Percentiles rank a stretch among this genome's conserved stretches.
phyloP scores from a whole-genome alignment of 2,888 invertebrate species.

The Phytoseiulus persimilis region DNA sequence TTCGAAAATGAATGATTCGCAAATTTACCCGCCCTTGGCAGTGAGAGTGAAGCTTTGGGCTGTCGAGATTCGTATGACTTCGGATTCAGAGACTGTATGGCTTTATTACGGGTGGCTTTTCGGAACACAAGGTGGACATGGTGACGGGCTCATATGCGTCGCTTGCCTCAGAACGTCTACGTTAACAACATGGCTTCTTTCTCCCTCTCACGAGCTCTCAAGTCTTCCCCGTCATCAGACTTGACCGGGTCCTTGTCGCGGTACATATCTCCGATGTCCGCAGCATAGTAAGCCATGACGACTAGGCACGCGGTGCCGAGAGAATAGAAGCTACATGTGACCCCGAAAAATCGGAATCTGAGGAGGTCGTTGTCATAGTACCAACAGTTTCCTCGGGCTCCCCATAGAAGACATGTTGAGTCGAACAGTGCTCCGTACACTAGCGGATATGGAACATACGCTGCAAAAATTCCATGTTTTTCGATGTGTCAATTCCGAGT shows the following conservation, averaged over 20 bases:
- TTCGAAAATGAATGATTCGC: too few relatives aligned
- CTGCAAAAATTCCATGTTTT: constrained; percentile 6
- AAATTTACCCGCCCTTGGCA: too few relatives aligned
- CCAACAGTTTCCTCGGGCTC: constrained; percentile 28
- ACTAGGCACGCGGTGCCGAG: not conserved
- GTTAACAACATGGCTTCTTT: not conserved
- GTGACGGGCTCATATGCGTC: not conserved
- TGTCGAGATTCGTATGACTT: too few relatives aligned
- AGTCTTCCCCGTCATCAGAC: not conserved
- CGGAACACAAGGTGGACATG: not conserved
- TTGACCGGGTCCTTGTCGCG: not conserved
- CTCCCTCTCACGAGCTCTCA: not conserved
- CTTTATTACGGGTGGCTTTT: too few relatives aligned
- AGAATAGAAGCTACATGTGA: not conserved
- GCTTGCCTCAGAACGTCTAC: not conserved
- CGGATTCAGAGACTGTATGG: too few relatives aligned
- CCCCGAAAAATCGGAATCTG: constrained; percentile 9
- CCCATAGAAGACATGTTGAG: constrained; percentile 10
- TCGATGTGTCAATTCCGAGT: not conserved
- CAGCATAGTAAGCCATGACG: constrained; percentile 20
- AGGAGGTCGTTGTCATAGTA: constrained; percentile 25
- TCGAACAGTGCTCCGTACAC: constrained; percentile 19
- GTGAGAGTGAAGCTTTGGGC: too few relatives aligned
- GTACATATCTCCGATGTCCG: not conserved
- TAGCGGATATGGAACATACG: constrained; percentile 12